These are phyloP conservation scores for Isotomurus palustris DNA, from an alignment of 2,888 invertebrate genomes.

Conservation along the genomic window DNA sequence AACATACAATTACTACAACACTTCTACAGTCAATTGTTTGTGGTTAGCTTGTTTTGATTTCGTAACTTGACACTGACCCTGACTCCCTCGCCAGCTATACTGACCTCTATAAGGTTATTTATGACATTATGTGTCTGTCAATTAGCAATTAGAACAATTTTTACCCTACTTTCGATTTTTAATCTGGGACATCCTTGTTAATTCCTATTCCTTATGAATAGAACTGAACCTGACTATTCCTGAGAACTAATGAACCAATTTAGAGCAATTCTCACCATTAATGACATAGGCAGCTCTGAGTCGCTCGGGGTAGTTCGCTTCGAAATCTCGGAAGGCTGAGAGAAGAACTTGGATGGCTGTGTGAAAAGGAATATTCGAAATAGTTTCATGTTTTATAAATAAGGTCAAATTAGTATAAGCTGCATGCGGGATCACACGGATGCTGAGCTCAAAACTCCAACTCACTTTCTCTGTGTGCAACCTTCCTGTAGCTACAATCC, in stretches of 20 bases:
- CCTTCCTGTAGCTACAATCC: constrained; percentile 25
- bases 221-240: background rate
- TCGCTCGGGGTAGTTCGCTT: constrained; percentile 34
- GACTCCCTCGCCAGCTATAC: background rate
- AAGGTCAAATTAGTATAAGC: background rate
- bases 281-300: constrained; percentile 25
- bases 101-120: too few relatives aligned
- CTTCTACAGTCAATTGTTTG: too few relatives aligned
- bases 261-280: constrained; percentile 9
- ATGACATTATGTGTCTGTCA: too few relatives aligned
- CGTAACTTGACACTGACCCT: constrained; percentile 11
- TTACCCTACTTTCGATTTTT: too few relatives aligned
- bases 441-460: background rate
- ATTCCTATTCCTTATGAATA: too few relatives aligned
- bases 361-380: too few relatives aligned
- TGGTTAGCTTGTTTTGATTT: too few relatives aligned
- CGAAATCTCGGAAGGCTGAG: constrained; percentile 26
- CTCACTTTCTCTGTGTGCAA: constrained; percentile 27
- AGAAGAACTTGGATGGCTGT: constrained; percentile 23
- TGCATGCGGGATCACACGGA: background rate
- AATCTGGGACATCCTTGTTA: too few relatives aligned
- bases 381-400: background rate
- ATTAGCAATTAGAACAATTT: too few relatives aligned
- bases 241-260: background rate
- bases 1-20: background rate